Evolutionary conservation across 2,797 vertebrate genomes (phyloP), one percentile per base, ranked within the genome.

Genomic region (Acanthornis magna): DNA sequence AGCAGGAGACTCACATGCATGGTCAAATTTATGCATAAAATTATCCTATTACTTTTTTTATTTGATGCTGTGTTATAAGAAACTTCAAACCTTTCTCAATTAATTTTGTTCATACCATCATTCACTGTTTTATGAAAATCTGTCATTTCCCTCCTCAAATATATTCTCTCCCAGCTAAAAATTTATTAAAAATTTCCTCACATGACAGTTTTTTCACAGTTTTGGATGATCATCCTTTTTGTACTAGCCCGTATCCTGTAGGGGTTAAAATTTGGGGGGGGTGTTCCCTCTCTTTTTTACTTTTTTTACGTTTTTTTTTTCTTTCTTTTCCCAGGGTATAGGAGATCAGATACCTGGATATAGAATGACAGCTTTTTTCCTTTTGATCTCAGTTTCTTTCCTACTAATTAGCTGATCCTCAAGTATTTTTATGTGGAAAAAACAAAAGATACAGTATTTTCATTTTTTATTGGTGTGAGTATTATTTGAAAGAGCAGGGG

Each of bases 301-400:
- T 22, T 16, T n/a, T 15, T 12, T 20, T 11, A 3, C 3, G 1
- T 27, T 7, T 10, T 11, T 13, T 14, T 13, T 16, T 20, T 7
- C 11, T 16, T 16, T 3, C 9, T 14, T 13, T 22, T 16, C 11
- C 1, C 4, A 5, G 3, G 6, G 7, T 9, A 9, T 4, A 53
- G 18, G 2, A 60, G 11, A 68, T 50, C 13, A 85, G 22, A 79
- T 60, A n/a, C 1, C 53, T 29, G 9, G 5, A 67, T 40, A 77
- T 71, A 36, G 7, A 83, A 76, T 19, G 7, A 53, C 3, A 51
- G 10, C 6, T 71, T 79, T 66, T 62, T 36, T 7, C 2, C 2
- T 55, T 86, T 67, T 61, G 14, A 36, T 53, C 32, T 89, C 23
- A 42, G 1, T 55, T 62, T 62, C 7, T 67, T 85, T 63, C 42